phyloP scores from a whole-genome alignment of 2,888 invertebrate genomes.

The Epirrita christyi region DNA sequence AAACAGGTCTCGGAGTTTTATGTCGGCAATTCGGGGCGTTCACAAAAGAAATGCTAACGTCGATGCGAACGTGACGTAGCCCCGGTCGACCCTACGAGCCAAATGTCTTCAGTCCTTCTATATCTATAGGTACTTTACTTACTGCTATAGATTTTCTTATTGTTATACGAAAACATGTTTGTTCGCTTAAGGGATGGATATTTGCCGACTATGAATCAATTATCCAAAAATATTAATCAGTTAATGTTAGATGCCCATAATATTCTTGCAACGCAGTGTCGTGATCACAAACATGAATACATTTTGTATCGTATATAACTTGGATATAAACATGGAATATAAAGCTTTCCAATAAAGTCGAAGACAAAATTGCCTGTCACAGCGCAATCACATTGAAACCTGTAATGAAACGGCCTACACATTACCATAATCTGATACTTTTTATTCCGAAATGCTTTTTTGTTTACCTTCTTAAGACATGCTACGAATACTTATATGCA shows the following conservation, averaged over 20 bases:
- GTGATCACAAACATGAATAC: slow-evolving; percentile 34
- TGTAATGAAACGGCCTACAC: slow-evolving; percentile 55
- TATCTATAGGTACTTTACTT: slow-evolving; percentile 31
- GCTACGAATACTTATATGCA: slow-evolving; percentile 19
- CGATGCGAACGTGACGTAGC: slow-evolving; percentile 67
- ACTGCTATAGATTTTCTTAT: slow-evolving; percentile 18
- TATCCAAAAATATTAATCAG: slow-evolving; percentile 32
- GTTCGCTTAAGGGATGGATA: slow-evolving; percentile 27
- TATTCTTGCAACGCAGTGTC: slow-evolving; percentile 28
- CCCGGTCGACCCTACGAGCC: slow-evolving; percentile 43
- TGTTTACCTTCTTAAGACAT: slow-evolving; percentile 31
- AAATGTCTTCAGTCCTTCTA: slow-evolving; percentile 17
- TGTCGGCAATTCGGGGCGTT: slow-evolving; percentile 80
- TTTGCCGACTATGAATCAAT: slow-evolving; percentile 34
- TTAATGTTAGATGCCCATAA: slow-evolving; percentile 31
- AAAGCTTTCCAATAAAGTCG: slow-evolving; percentile 61
- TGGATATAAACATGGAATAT: slow-evolving; percentile 50
- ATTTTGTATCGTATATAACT: slow-evolving; percentile 39
- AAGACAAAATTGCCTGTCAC: slow-evolving; percentile 55
- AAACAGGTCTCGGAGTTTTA: slow-evolving; percentile 78
- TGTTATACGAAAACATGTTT: slow-evolving; percentile 33
- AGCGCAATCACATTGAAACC: slow-evolving; percentile 49
- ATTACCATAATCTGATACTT: slow-evolving; percentile 44
- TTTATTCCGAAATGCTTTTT: slow-evolving; percentile 37
- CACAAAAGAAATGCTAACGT: slow-evolving; percentile 82